Conservation (phyloP, 2,113 vertebrate species). For the Halichoerus grypus region DNA sequence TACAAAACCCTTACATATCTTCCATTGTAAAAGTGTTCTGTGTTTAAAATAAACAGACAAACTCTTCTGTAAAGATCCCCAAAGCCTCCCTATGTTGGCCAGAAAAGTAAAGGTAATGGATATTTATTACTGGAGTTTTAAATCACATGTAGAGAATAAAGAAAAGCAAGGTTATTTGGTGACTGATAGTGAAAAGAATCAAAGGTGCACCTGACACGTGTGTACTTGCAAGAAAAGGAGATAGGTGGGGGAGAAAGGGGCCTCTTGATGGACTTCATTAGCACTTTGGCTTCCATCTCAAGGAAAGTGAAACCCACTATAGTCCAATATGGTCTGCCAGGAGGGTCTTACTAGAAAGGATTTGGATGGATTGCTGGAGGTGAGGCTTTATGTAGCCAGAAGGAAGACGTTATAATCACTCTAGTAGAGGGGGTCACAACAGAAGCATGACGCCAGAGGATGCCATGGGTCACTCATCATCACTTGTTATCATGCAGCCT, state of each 20-base stretch:
- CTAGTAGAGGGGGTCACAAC: background rate
- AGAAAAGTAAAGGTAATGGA: background rate
- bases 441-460: background rate
- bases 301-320: background rate
- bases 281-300: background rate
- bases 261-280: background rate
- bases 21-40: background rate
- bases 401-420: background rate
- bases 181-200: background rate
- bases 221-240: background rate
- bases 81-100: background rate
- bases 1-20: background rate
- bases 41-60: slow-evolving; percentile 1
- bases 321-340: background rate
- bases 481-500: background rate
- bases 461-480: background rate
- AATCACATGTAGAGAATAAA: background rate
- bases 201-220: background rate
- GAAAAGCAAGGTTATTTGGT: background rate
- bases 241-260: background rate
- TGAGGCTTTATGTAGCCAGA: background rate
- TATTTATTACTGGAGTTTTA: background rate
- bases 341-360: background rate
- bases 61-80: background rate
- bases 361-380: background rate